phyloP scores from a whole-genome alignment of 2,797 vertebrate genomes.

The Enteromius fasciolatus region DNA sequence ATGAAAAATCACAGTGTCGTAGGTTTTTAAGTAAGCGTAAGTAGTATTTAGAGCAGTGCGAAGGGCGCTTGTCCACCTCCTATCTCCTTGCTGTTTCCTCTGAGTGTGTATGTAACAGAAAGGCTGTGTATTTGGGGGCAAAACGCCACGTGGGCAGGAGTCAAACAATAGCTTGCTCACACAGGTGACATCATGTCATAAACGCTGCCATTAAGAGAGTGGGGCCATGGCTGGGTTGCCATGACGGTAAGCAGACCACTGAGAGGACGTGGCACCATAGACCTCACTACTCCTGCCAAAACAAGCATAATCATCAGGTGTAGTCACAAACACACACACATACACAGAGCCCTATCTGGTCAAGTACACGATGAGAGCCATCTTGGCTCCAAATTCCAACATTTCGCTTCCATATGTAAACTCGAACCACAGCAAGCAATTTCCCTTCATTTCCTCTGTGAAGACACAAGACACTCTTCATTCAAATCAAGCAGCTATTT shows the following conservation, averaged over 20 bases:
- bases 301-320: conserved; percentile 38
- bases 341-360: conserved; percentile 10
- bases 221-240: conserved; percentile 24
- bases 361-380: conserved; percentile 35
- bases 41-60: not conserved
- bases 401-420: conserved; percentile 33
- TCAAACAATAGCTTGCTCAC: conserved; percentile 47
- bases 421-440: conserved; percentile 18
- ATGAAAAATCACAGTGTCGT: not conserved
- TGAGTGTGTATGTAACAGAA: conserved; percentile 41
- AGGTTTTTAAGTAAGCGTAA: not conserved
- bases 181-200: conserved; percentile 54
- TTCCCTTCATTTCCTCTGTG: conserved; percentile 26
- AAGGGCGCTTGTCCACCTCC: not conserved
- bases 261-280: conserved; percentile 26
- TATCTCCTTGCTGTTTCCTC: not conserved
- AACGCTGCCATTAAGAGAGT: conserved; percentile 49
- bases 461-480: conserved; percentile 16
- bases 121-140: conserved; percentile 22
- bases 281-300: conserved; percentile 21
- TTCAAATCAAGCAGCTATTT: conserved; percentile 39
- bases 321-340: conserved; percentile 5
- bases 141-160: conserved; percentile 26
- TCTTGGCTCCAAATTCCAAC: conserved; percentile 33
- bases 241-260: conserved; percentile 44